A percentile compares a stretch with the other conserved stretches of the same genome.
Conservation (phyloP, 2,797 vertebrate genomes). For the Phalanger gymnotis region DNA sequence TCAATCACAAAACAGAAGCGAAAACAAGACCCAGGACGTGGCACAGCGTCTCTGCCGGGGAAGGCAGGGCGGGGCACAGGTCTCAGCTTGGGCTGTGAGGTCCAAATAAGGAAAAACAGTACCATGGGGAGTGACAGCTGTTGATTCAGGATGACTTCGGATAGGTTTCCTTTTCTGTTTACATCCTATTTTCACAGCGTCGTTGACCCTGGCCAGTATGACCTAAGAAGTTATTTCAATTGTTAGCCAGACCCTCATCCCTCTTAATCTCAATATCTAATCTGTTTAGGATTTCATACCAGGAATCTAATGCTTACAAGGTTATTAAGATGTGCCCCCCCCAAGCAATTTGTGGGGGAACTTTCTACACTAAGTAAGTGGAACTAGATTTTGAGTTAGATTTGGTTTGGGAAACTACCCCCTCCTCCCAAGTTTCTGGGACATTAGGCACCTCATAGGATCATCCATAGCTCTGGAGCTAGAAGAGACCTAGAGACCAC, state of each 20-base stretch:
- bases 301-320: neutral
- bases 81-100: conserved; percentile 48
- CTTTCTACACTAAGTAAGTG: neutral
- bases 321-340: neutral
- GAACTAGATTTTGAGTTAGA: neutral
- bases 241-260: neutral
- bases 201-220: neutral
- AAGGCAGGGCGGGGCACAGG: conserved; percentile 54
- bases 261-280: neutral
- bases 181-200: neutral
- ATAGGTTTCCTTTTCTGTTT: neutral
- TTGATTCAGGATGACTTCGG: neutral
- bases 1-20: conserved; percentile 19
- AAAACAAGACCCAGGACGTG: conserved; percentile 40
- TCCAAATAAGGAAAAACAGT: conserved; percentile 68
- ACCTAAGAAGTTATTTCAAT: conserved; percentile 21
- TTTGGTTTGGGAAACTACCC: neutral
- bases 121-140: conserved; percentile 40
- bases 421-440: neutral
- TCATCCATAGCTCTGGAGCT: neutral
- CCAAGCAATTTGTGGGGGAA: neutral
- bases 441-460: neutral
- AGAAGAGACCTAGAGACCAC: neutral
- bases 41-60: conserved; percentile 2
- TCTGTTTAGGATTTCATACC: neutral